Base-by-base conservation (phyloP, 2,113 vertebrate species). In the Periophthalmodon schlosseri region DNA sequence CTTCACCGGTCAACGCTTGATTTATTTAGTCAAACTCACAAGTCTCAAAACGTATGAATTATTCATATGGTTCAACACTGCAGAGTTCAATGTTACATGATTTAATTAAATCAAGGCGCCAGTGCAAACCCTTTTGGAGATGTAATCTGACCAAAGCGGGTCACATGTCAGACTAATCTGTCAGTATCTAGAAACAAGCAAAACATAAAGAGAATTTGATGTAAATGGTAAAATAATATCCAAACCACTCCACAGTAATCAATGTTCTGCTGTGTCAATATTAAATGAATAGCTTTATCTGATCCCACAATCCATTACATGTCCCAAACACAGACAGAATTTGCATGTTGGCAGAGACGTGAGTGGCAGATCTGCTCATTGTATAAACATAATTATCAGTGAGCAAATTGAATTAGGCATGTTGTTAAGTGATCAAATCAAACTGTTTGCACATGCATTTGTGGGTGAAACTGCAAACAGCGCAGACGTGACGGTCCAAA, bases 311-410 rank as follows among this genome's bases (percentile, higher is more conserved):
- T 60, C 57, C 14, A 68, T 18, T 63, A 16, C 20, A 56, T 46
- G 18, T 6, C 57, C 69, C 68, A 71, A 54, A 68, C 20, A 28
- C 39, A 78, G n/a, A 54, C 18, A 69, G 0, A 15, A 5, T 46
- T 13, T 23, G 23, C 69, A 70, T 86, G 58, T 79, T 72, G 46
- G 20, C 47, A 14, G 50, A 14, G 39, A 58, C 78, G 60, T 73
- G 34, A 69, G 69, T 76, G 75, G 61, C 65, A 73, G 46, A 71
- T 76, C 69, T 75, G 46, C 82, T 84, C 71, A 46, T 15, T 78
- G 66, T 66, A 75, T 52, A 68, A 85, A 79, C 57, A 36, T 79
- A 77, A 84, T 82, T 75, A 82, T 70, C 23, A 20, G 39, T 61
- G 65, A 76, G 76, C 57, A 79, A 78, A 76, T 76, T 0, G 64